These are phyloP conservation scores for Conchocele bisecta DNA, from an alignment of 2,888 invertebrate genomes.

Conservation along the genomic window DNA sequence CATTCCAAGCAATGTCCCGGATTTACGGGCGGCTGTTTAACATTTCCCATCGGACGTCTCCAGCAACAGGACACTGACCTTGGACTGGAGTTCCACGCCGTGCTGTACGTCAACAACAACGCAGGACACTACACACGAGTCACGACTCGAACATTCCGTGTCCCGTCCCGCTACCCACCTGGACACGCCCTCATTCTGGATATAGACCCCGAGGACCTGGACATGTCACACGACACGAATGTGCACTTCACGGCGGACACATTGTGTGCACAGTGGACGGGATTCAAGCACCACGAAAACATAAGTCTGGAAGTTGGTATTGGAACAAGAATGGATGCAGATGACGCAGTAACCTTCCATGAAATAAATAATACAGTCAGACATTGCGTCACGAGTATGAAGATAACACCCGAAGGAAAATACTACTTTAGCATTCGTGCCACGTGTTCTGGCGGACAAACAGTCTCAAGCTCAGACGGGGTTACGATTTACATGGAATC, in stretches of 20 bases:
- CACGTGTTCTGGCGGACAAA: neutral
- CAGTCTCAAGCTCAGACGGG: too few relatives aligned
- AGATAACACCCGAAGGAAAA: neutral
- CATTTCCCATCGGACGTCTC: constrained; percentile 26
- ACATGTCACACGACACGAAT: constrained; percentile 6
- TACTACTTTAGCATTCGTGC: constrained; percentile 3
- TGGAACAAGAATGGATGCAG: neutral
- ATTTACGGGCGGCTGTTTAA: constrained; percentile 27
- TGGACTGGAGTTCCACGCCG: constrained; percentile 17
- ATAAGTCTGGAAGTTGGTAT: constrained; percentile 6
- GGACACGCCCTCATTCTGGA: constrained; percentile 45
- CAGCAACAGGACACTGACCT: constrained; percentile 32
- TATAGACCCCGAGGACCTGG: constrained; percentile 11
- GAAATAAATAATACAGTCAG: neutral
- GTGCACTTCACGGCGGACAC: constrained; percentile 24
- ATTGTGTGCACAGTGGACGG: constrained; percentile 34
- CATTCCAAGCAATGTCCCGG: neutral
- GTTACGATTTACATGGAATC: too few relatives aligned
- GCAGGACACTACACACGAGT: constrained; percentile 58
- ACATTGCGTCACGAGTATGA: neutral
- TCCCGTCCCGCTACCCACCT: constrained; percentile 51
- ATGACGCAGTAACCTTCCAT: constrained; percentile 14
- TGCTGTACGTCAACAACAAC: constrained; percentile 49
- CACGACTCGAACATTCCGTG: constrained; percentile 26
- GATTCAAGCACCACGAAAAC: constrained; percentile 30